These are phyloP conservation scores for Philaenus spumarius DNA, from an alignment of 1,140 invertebrate genomes.

Conservation along the genomic window DNA sequence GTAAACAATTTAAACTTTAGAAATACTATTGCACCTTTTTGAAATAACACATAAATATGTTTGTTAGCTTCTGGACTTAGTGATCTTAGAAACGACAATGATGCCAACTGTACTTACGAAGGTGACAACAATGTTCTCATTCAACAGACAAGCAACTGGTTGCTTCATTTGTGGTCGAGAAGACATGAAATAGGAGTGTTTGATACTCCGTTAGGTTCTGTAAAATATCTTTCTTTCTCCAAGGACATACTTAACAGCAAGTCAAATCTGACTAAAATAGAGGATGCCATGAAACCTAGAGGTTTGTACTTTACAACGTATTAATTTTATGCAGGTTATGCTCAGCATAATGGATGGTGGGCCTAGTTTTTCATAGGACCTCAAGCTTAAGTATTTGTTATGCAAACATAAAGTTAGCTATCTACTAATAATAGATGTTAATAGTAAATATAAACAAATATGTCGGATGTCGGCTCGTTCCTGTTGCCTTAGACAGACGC, in stretches of 20 bases:
- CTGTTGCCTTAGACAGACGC: too few relatives aligned
- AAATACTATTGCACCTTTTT: too few relatives aligned
- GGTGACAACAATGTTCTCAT: slow-evolving; percentile 94
- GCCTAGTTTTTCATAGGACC: too few relatives aligned
- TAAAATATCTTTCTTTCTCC: slow-evolving; percentile 51
- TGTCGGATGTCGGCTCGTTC: too few relatives aligned
- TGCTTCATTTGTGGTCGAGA: slow-evolving; percentile 38
- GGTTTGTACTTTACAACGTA: too few relatives aligned
- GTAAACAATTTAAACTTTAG: neutral
- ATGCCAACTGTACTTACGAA: slow-evolving; percentile 91
- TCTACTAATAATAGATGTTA: too few relatives aligned
- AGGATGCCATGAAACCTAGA: slow-evolving; percentile 33
- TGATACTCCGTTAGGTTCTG: slow-evolving; percentile 59
- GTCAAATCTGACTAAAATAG: slow-evolving; percentile 29
- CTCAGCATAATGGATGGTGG: too few relatives aligned
- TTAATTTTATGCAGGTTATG: too few relatives aligned
- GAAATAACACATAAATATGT: too few relatives aligned
- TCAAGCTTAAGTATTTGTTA: too few relatives aligned
- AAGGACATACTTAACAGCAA: slow-evolving; percentile 44
- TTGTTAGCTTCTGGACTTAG: slow-evolving; percentile 64
- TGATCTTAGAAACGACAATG: slow-evolving; percentile 79
- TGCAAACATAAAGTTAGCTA: too few relatives aligned
- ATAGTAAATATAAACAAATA: too few relatives aligned
- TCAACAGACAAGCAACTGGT: slow-evolving; percentile 91
- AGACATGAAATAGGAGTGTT: slow-evolving; percentile 36